Conservation (phyloP, 2,888 invertebrate species). For the Strigamia transsilvanica region DNA sequence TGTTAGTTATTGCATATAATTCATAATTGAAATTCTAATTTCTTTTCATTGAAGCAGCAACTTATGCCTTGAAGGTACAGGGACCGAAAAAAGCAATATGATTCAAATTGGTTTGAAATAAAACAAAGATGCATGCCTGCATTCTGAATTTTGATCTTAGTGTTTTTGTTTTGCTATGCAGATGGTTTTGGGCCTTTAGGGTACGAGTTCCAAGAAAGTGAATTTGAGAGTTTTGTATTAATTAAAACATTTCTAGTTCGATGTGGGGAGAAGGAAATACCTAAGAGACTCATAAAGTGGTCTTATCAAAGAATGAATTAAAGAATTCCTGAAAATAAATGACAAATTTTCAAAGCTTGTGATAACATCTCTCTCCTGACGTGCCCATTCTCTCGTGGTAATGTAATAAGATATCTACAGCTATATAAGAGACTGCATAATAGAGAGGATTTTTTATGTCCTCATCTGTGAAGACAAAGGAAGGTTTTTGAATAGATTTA, state of each 20-base stretch:
- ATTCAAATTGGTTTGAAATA: constrained; percentile 48
- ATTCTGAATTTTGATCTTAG: constrained; percentile 42
- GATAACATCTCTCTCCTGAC: constrained; percentile 40
- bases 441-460: constrained; percentile 22
- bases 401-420: constrained; percentile 40
- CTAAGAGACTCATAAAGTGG: constrained; percentile 46
- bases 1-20: constrained; percentile 26
- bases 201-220: constrained; percentile 29
- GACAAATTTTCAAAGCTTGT: constrained; percentile 40
- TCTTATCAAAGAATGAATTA: constrained; percentile 49
- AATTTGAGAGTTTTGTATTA: constrained; percentile 39
- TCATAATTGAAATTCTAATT: constrained; percentile 38
- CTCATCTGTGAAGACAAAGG: constrained; percentile 31
- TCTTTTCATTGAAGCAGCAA: background rate
- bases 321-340: constrained; percentile 48
- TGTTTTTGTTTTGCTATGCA: constrained; percentile 45
- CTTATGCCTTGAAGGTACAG: background rate
- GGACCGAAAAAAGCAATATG: constrained; percentile 31
- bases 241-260: constrained; percentile 25
- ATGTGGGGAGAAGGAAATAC: constrained; percentile 42
- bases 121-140: constrained; percentile 34
- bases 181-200: constrained; percentile 41
- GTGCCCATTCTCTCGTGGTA: constrained; percentile 41
- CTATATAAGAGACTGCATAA: constrained; percentile 38
- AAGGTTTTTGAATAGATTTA: background rate